Base-by-base conservation (phyloP, 2,888 invertebrate genomes). In the Ptychoptera albimana region DNA sequence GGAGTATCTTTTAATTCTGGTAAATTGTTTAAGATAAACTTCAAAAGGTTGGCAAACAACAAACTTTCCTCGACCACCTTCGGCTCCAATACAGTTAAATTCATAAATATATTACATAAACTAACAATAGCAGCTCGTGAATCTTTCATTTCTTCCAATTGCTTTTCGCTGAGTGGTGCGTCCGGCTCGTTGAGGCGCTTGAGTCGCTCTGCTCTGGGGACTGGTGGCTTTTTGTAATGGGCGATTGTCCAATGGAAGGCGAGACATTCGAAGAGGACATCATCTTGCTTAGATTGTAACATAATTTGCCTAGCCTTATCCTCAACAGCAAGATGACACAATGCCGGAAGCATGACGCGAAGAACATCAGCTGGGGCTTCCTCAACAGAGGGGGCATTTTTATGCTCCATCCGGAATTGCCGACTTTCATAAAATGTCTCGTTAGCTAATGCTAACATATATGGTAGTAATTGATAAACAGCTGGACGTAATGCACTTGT, bases 241-340 rank as follows among this genome's bases (percentile, higher is more conserved):
- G 85, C 85, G 57, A 88, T 84, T 8, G 81, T 81, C 80, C 88
- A 89, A 57, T 88, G 86, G 60, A 82, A 83, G 50, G 79, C 78
- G 55, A 87, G 67, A 45, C 83, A 76, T 61, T 88, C 85, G 57
- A 79, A 77, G 2, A 89, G 65, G 23, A 84, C 75, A 60, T 85
- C 82, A 56, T 88, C 88, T 64, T 85, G 78, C 57, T 85, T 80
- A 43, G 75, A 69, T 47, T 81, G 74, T 42, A 92, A 67, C 50
- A 91, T 70, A 47, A 89, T 79, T 56, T 80, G 76, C 51, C 92
- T 72, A 0, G 88, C 81, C 53, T 82, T 78, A 54, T 93, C 92
- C 67, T 93, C 93, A 15, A 92, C 87, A 32, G 88, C 82, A 52
- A 94, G 73, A 61, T 93, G 89, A 56, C 92, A 93, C 5, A 93